These are phyloP conservation scores for Calycopis cecrops DNA, from an alignment of 1,140 invertebrate genomes.

Conservation along the genomic window DNA sequence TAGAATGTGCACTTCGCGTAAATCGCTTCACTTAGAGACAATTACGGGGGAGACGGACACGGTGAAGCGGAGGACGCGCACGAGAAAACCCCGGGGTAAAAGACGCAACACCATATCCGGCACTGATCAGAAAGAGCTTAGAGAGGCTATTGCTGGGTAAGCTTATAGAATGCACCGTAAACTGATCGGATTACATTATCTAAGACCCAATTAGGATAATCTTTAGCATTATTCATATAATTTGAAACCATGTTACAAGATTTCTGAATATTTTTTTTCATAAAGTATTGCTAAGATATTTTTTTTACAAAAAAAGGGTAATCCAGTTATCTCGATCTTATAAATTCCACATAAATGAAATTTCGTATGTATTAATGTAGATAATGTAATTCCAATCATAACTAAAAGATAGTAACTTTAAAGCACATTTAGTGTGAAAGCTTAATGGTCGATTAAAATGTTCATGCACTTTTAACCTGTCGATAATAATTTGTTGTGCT, in stretches of 20 bases:
- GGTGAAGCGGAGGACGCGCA: slow-evolving; percentile 82
- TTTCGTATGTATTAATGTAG: slow-evolving; percentile 22
- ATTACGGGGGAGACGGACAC: slow-evolving; percentile 73
- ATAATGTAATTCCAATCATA: slow-evolving; percentile 58
- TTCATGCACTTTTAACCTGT: slow-evolving; percentile 58
- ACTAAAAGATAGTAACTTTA: slow-evolving; percentile 55
- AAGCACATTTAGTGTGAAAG: slow-evolving; percentile 63
- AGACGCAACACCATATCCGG: slow-evolving; percentile 93
- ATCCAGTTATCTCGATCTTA: no score
- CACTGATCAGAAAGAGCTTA: slow-evolving; percentile 90
- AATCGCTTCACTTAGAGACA: slow-evolving; percentile 83
- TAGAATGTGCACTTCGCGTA: slow-evolving; percentile 87
- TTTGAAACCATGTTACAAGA: no score
- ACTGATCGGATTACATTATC: slow-evolving; percentile 55
- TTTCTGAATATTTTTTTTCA: no score
- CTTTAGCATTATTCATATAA: no score
- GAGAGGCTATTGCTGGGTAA: slow-evolving; percentile 86
- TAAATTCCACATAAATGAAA: no score
- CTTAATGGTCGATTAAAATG: slow-evolving; percentile 53
- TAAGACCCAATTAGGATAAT: slow-evolving; percentile 17
- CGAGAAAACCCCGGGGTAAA: slow-evolving; percentile 84
- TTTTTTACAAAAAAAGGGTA: no score
- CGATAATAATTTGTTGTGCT: slow-evolving; percentile 64
- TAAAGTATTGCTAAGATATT: no score
- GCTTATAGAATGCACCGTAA: slow-evolving; percentile 72